Conservation (phyloP, 2,888 invertebrate species). For the Tipula unca region DNA sequence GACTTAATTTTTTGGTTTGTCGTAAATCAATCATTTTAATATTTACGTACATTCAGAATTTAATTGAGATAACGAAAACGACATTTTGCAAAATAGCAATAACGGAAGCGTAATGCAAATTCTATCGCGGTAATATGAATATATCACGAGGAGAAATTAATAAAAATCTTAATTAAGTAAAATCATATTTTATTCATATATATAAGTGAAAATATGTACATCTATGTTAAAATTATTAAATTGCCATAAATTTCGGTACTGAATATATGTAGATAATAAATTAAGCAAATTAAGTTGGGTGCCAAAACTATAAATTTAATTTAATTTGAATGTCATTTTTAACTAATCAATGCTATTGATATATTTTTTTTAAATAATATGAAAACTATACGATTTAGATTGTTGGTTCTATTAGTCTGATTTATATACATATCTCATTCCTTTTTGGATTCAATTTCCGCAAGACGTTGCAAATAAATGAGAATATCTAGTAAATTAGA, state of each 20-base stretch:
- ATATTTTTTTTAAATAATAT: neutral
- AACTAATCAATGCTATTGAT: neutral
- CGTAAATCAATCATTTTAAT: neutral
- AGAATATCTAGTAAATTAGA: no score
- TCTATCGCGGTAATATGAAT: neutral
- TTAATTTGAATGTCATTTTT: neutral
- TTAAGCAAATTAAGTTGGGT: neutral
- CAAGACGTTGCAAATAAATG: no score
- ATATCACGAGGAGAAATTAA: neutral
- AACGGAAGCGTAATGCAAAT: neutral
- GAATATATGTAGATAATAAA: neutral
- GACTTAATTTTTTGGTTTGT: neutral
- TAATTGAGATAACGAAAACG: neutral
- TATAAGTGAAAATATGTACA: neutral
- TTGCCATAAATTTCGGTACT: neutral
- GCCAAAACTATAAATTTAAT: neutral
- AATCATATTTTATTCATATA: neutral
- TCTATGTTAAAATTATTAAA: neutral
- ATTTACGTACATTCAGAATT: neutral
- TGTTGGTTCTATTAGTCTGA: no score
- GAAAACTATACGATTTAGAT: no score
- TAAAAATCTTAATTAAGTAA: neutral
- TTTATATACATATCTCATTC: no score
- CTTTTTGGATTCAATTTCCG: no score
- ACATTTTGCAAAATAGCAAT: neutral